These are phyloP conservation scores for Eupithecia pulchellata DNA, from an alignment of 2,888 invertebrate genomes.

Conservation along the genomic window DNA sequence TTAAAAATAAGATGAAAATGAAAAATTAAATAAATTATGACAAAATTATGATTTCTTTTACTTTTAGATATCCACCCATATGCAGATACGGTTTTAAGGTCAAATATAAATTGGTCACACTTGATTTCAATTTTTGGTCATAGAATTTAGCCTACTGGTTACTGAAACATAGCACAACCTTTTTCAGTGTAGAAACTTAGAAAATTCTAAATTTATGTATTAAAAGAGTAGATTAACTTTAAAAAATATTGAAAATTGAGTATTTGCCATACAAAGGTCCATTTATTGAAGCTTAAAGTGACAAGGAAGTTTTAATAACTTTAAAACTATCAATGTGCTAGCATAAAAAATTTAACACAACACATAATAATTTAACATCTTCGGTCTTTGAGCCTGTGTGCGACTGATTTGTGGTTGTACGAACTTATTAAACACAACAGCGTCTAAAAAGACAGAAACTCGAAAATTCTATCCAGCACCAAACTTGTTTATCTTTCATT, in stretches of 20 bases:
- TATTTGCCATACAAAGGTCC: not conserved
- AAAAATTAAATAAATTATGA: not conserved
- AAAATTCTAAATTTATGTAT: too few relatives aligned
- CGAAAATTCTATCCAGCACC: constrained; percentile 24
- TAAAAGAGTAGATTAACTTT: too few relatives aligned
- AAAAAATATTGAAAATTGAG: not conserved
- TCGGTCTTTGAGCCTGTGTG: not conserved
- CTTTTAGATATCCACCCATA: not conserved
- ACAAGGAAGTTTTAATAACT: too few relatives aligned
- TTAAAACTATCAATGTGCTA: too few relatives aligned
- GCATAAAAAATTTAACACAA: too few relatives aligned
- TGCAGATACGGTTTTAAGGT: too few relatives aligned
- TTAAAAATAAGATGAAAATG: constrained; percentile 2
- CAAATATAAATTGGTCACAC: too few relatives aligned
- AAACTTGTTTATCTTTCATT: constrained; percentile 57
- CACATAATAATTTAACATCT: too few relatives aligned
- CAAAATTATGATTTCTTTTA: not conserved
- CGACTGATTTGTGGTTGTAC: not conserved
- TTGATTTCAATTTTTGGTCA: not conserved
- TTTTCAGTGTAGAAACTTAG: too few relatives aligned
- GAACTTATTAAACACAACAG: not conserved
- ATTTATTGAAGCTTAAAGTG: too few relatives aligned
- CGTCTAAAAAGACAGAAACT: not conserved
- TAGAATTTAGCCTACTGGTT: not conserved
- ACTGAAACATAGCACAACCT: not conserved